Base-by-base conservation (phyloP, 2,888 invertebrate species). In the Aspidiotus rigidus region DNA sequence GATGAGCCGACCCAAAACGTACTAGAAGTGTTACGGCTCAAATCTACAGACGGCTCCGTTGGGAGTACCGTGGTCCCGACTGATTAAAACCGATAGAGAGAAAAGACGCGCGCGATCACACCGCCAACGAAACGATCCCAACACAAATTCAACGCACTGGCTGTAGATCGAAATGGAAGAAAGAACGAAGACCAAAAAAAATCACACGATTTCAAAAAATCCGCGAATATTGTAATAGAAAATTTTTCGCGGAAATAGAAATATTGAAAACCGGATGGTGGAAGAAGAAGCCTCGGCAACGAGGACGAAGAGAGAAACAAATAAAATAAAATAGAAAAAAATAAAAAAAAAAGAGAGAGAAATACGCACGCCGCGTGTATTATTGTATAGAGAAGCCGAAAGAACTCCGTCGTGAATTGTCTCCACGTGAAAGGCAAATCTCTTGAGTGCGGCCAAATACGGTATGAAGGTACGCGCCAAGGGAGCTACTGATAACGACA, bases 41-140 rank as follows among this genome's bases (percentile, higher is more conserved):
- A 80, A 77, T 80, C 80, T 80, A 76, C 75, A 80, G 80, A 80
- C 80, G 81, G 82, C 76, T 75, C 77, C 64, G 64, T 64, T 54
- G 70, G 64, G 44, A 64, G 60, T 41, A 70, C 64, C 70, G 64
- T 70, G 64, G 60, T 70, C 59, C 42, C 70, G 59, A 57, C 64
- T 62, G 57, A 17, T 11, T 28, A 7, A 61, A 61, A 16, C 17
- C 9, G 28, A 39, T 28, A 16, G 61, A 11, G n/a, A 61, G 40
- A 16, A n/a, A 61, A 7, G n/a, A 10, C 61, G 61, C 11, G 28
- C 11, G n/a, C 17, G 17, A 39, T 39, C 61, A n/a, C 17, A n/a
- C n/a, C 10, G 10, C 61, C 10, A 9, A n/a, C 28, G 17, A 61
- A 28, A 28, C 40, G 28, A n/a, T 28, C 9, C 61, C n/a, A 39